Base-by-base conservation (phyloP, 2,113 vertebrate species). In the Parus major region DNA sequence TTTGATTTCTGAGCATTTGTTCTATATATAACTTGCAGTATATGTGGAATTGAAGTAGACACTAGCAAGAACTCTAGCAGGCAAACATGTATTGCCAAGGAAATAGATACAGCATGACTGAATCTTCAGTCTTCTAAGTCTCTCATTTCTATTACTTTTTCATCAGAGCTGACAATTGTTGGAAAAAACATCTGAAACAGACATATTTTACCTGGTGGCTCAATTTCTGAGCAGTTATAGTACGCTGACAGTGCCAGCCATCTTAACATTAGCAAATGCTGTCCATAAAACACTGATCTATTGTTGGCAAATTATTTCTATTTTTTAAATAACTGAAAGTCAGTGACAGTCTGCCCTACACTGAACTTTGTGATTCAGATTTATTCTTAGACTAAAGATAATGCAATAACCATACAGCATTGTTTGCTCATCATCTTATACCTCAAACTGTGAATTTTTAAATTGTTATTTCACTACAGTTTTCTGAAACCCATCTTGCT, bases 41-140 rank as follows among this genome's bases (percentile, higher is more conserved):
- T 59, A 89, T 77, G 42, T 86, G 66, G 55, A 96, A 87, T 25
- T 76, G 27, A 91, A 95, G 50, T 35, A 95, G 70, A 79, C 46
- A n/a, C 19, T 33, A 87, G 19, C 47, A 89, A 61, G 61, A 85
- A 14, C 56, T 92, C 78, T 33, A 82, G 27, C 61, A 82, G 70
- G 52, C 55, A 90, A 80, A 66, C 7, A 16, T 35, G 9, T 33
- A 66, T 36, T 77, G 66, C 46, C 70, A 88, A 90, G 66, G 46
- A 89, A 96, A 95, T 85, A 76, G n/a, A 75, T 80, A 80, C 0
- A 1, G 71, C 36, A 59, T 33, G 39, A 65, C 50, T 87, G 57
- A 92, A 87, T 69, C 59, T 50, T 88, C 47, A 41, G 39, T 10
- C 24, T 87, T 85, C 55, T 91, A 39, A 61, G 42, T 76, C 15